Base-by-base conservation (phyloP, 2,888 invertebrate genomes). In the Leuctra nigra region DNA sequence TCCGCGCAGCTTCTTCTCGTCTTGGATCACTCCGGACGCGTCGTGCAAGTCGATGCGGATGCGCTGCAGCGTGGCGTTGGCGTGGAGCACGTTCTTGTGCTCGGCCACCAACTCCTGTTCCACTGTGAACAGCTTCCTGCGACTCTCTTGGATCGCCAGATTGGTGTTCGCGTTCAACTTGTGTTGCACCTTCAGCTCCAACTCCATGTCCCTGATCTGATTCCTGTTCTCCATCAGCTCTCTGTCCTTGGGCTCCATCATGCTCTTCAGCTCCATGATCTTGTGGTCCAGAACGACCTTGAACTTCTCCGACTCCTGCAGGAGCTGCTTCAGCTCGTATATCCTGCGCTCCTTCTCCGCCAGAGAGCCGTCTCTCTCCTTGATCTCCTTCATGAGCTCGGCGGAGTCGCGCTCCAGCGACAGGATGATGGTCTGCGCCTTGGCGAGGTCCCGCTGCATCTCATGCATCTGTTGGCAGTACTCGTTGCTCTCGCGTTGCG, bases 261-360 rank as follows among this genome's bases (percentile, higher is more conserved):
- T 84, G 66, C 84, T 84, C 70, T 90, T 89, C 23, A 93, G 71
- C 66, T 95, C 93, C 24, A 85, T 83, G 59, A 95, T 91, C 71
- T 92, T 91, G 68, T 91, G 90, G 67, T 91, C 89, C 36, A 94
- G 73, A 1, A 94, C 91, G 69, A 91, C 92, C 68, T 91, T 91
- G 70, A 88, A 91, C 70, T 94, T 95, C 68, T 95, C 92, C 61
- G 94, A 72, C 68, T 94, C 93, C 66, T 86, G 84, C 67, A 90
- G 92, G 67, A 86, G 89, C 62, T 85, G 83, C 69, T 91, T 87
- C 57, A 93, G 71, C 63, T 91, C 91, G 65, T 84, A 84, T 62
- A 94, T 90, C 60, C 86, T 77, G 66, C 84, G 87, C 70, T 93
- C 92, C 68, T 91, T 92, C 50, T 88, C 87, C 64, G 86, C 86